Evolutionary conservation across 2,888 invertebrate species (phyloP).

Genomic region (Ochropleura plecta): DNA sequence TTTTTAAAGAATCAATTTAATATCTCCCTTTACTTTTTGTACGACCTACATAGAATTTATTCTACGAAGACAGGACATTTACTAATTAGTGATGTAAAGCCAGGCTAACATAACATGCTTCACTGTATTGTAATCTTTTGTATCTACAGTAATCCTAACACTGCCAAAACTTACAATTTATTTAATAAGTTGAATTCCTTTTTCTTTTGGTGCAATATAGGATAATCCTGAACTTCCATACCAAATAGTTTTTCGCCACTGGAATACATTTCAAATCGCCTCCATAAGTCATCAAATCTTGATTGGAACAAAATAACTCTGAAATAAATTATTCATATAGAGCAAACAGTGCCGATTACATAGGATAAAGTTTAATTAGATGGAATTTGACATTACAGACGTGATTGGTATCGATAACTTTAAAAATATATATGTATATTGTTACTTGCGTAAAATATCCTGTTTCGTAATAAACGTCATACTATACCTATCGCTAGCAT

Average conservation of each 20-base stretch:
- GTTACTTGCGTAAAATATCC: not conserved
- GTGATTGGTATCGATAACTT: not conserved
- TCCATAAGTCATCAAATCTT: slow-evolving; percentile 95
- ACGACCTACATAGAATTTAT: not conserved
- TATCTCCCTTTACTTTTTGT: not conserved
- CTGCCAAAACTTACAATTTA: slow-evolving; percentile 92
- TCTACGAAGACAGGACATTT: not conserved
- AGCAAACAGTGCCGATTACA: not conserved
- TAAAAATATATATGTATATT: too few relatives aligned
- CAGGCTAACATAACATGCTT: not conserved
- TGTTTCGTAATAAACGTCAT: not conserved
- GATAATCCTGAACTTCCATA: slow-evolving; percentile 96
- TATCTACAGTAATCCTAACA: not conserved
- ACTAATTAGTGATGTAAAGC: not conserved
- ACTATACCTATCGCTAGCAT: slow-evolving; percentile 95
- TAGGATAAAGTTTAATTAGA: not conserved
- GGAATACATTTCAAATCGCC: slow-evolving; percentile 95
- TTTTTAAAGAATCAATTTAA: not conserved
- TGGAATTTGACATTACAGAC: not conserved
- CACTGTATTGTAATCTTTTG: not conserved
- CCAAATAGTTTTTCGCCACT: slow-evolving; percentile 97
- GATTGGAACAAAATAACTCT: slow-evolving; percentile 94
- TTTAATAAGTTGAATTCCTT: slow-evolving; percentile 96
- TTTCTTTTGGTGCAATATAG: slow-evolving; percentile 94
- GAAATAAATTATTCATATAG: slow-evolving; percentile 27